phyloP scores from a whole-genome alignment of 2,888 invertebrate genomes.

The Parnassius glacialis region DNA sequence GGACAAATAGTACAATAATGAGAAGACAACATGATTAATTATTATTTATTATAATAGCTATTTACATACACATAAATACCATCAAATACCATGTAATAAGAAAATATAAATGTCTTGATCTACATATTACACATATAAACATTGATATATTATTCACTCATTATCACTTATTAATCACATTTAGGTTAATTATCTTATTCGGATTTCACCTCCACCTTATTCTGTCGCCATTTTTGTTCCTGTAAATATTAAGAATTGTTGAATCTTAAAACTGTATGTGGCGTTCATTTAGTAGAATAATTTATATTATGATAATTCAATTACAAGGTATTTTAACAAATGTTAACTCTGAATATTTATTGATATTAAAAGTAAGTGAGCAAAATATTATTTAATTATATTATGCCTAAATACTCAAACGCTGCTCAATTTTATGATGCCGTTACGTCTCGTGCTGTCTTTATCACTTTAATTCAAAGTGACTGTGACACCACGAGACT shows the following conservation, averaged over 20 bases:
- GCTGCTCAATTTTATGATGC: too few species aligned
- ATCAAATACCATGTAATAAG: slow-evolving; percentile 48
- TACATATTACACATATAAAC: slow-evolving; percentile 44
- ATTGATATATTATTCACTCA: slow-evolving; percentile 36
- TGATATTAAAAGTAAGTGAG: too few species aligned
- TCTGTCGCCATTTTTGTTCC: slow-evolving; percentile 77
- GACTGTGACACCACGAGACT: too few species aligned
- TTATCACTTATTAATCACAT: slow-evolving; percentile 30
- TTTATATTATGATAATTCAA: too few species aligned
- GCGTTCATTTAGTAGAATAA: too few species aligned
- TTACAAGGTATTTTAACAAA: too few species aligned
- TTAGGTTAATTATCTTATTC: slow-evolving; percentile 43
- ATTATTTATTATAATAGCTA: slow-evolving; percentile 41
- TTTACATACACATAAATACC: slow-evolving; percentile 61
- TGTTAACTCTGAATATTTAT: too few species aligned
- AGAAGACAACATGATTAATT: slow-evolving; percentile 25
- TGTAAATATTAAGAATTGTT: slow-evolving; percentile 49
- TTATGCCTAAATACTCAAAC: too few species aligned
- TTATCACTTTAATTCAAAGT: too few species aligned
- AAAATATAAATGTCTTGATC: slow-evolving; percentile 45
- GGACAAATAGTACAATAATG: slow-evolving; percentile 5
- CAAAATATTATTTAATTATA: too few species aligned
- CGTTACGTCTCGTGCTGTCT: too few species aligned
- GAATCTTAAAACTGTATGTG: neutral
- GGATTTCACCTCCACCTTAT: slow-evolving; percentile 66